phyloP scores from a whole-genome alignment of 2,113 vertebrate species.

The Vidua chalybeata region DNA sequence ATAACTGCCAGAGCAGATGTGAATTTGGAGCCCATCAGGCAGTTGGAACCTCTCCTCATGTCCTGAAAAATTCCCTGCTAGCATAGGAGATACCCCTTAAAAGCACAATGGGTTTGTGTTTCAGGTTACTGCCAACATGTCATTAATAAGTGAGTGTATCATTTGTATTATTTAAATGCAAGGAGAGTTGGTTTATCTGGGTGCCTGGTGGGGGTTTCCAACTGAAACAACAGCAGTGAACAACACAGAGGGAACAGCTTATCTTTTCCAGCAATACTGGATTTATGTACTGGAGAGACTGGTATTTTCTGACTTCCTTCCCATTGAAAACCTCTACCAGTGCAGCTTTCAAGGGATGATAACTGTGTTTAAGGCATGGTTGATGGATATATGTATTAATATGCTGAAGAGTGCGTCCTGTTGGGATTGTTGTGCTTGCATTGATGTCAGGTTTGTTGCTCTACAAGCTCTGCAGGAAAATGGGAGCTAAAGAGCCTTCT shows the following conservation, averaged over 20 bases:
- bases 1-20: neutral
- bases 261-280: neutral
- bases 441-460: neutral
- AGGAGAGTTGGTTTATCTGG: neutral
- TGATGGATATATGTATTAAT: neutral
- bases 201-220: neutral
- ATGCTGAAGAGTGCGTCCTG: neutral
- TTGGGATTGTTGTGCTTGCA: neutral
- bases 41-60: neutral
- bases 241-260: neutral
- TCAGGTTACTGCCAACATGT: neutral
- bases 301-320: neutral
- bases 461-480: neutral
- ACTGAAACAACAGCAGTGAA: neutral
- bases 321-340: neutral
- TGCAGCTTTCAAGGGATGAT: neutral
- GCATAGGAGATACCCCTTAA: rapidly evolving
- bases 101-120: neutral
- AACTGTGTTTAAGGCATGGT: neutral
- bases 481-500: neutral
- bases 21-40: neutral
- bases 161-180: neutral
- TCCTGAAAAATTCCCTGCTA: neutral
- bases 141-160: neutral
- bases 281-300: neutral